phyloP scores from a whole-genome alignment of 2,888 invertebrate genomes.

The Tetragnatha montana region DNA sequence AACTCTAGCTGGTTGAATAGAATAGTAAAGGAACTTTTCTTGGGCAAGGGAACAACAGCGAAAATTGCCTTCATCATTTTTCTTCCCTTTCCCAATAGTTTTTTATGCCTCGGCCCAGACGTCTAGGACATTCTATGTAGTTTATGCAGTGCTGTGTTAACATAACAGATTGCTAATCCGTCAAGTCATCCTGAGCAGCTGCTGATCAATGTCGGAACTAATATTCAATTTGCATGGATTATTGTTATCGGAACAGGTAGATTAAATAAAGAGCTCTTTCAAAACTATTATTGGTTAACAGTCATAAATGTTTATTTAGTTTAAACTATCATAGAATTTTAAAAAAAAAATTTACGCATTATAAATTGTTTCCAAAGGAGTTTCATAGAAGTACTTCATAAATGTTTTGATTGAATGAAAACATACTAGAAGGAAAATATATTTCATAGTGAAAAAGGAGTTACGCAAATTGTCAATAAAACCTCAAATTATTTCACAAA shows the following conservation, averaged over 20 bases:
- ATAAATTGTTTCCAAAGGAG: too few relatives aligned
- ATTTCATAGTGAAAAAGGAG: too few relatives aligned
- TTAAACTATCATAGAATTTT: too few relatives aligned
- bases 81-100: conserved; percentile 23
- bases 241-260: not conserved
- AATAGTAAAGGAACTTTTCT: conserved; percentile 2
- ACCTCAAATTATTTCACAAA: too few relatives aligned
- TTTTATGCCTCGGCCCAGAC: conserved; percentile 4
- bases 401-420: too few relatives aligned
- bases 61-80: conserved; percentile 19
- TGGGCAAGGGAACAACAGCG: not conserved
- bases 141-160: conserved; percentile 24
- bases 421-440: too few relatives aligned
- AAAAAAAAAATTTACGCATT: too few relatives aligned
- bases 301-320: too few relatives aligned
- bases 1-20: not conserved
- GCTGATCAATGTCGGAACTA: not conserved
- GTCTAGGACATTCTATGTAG: conserved; percentile 25
- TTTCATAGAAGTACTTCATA: too few relatives aligned
- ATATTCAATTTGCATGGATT: not conserved
- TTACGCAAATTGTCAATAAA: too few relatives aligned
- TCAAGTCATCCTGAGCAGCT: not conserved
- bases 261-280: not conserved
- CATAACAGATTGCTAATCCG: conserved; percentile 3
- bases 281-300: too few relatives aligned